Evolutionary conservation across 2,113 vertebrate species (phyloP).

Genomic region (Varanus salvator): DNA sequence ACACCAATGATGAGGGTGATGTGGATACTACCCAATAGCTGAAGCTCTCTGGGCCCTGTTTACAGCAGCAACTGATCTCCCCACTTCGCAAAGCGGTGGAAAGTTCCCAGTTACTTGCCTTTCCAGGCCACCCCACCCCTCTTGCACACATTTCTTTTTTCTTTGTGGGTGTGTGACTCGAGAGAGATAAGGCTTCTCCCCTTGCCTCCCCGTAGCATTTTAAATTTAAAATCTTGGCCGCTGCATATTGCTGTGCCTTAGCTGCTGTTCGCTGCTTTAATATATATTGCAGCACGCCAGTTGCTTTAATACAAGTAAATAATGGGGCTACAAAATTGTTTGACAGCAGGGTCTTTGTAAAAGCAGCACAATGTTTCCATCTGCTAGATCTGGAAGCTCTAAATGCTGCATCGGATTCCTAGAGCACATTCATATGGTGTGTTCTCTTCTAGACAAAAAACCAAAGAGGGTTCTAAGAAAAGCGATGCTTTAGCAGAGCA

Average conservation of each 20-base stretch:
- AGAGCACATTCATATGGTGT: not conserved
- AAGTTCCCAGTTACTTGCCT: not conserved
- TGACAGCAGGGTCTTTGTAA: slow-evolving; percentile 9
- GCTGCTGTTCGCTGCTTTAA: not conserved
- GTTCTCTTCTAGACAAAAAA: not conserved
- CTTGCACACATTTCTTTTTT: not conserved
- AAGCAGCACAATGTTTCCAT: slow-evolving; percentile 5
- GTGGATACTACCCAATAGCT: no score
- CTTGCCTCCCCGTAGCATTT: not conserved
- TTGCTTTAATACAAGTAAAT: slow-evolving; percentile 22
- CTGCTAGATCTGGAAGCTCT: slow-evolving; percentile 7
- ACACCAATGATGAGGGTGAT: no score
- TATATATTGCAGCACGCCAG: not conserved
- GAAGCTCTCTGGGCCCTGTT: no score
- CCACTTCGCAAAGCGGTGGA: not conserved
- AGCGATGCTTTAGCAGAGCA: not conserved
- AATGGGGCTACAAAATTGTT: slow-evolving; percentile 9
- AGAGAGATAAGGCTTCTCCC: not conserved
- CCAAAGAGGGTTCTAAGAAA: not conserved
- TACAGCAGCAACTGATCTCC: not conserved
- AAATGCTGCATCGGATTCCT: not conserved
- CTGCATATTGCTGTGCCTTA: not conserved
- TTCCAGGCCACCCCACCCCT: not conserved
- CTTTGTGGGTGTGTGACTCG: not conserved
- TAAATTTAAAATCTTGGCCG: not conserved